These are phyloP conservation scores for Struthidea cinerea DNA, from an alignment of 2,113 vertebrate genomes.

Conservation along the genomic window DNA sequence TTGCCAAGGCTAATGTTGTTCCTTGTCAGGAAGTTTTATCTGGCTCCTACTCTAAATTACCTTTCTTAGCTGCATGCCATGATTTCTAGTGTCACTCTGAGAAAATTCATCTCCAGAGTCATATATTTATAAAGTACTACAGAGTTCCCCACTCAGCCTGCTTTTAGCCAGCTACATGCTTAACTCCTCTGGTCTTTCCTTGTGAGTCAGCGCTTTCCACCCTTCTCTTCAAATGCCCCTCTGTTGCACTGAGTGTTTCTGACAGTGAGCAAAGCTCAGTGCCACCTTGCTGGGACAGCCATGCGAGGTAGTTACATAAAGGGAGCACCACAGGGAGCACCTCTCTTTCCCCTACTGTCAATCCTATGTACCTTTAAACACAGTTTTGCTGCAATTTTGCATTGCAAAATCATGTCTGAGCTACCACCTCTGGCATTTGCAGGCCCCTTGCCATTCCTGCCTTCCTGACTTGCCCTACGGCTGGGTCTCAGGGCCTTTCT, in stretches of 20 bases:
- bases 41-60: slow-evolving; percentile 3
- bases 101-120: slow-evolving; percentile 26
- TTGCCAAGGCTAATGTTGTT: background rate
- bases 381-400: background rate
- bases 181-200: background rate
- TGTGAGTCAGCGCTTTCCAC: background rate
- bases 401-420: background rate
- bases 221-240: background rate
- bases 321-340: background rate
- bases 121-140: slow-evolving; percentile 26
- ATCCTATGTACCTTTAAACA: background rate
- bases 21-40: slow-evolving; percentile 26
- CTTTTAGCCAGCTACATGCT: slow-evolving; percentile 17
- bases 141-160: slow-evolving; percentile 37
- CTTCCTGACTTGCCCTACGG: background rate
- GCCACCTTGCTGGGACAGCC: background rate
- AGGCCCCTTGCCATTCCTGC: background rate
- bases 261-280: background rate
- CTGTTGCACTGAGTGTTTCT: background rate
- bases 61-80: background rate
- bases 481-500: background rate
- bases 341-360: background rate
- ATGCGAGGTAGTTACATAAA: background rate
- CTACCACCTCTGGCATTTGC: background rate
- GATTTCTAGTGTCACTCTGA: slow-evolving; percentile 19